Percentiles rank a stretch among this genome's conserved stretches.
Evolutionary conservation across 1,140 invertebrate genomes (phyloP).

Genomic region (Aphidius ervi): DNA sequence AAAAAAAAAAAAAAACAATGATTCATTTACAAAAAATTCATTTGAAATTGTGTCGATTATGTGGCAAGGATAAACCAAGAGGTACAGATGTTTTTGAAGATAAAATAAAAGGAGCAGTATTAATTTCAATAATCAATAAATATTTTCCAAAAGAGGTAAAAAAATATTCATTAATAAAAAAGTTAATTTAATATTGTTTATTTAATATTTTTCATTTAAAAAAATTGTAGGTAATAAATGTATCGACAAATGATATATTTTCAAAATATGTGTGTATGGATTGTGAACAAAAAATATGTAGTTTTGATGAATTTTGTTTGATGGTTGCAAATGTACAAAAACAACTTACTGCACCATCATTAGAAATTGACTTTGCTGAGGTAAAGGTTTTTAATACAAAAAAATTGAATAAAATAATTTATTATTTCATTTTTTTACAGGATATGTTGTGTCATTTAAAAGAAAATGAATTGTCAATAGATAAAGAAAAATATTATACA

Average conservation of each 20-base stretch:
- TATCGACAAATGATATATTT: conserved; percentile 38
- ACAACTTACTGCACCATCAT: conserved; percentile 37
- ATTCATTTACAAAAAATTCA: conserved; percentile 40
- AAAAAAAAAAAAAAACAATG: conserved; percentile 25
- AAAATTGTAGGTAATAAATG: conserved; percentile 38
- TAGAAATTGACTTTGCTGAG: conserved; percentile 47
- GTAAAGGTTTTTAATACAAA: conserved; percentile 25
- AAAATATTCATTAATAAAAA: conserved; percentile 4
- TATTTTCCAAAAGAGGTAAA: conserved; percentile 46
- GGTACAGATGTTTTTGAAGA: conserved; percentile 45
- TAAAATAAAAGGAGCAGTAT: conserved; percentile 41
- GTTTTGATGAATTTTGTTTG: conserved; percentile 45
- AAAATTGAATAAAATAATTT: neutral
- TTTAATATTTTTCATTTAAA: neutral
- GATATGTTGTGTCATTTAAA: conserved; percentile 44
- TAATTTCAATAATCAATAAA: conserved; percentile 46
- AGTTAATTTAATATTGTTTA: conserved; percentile 7
- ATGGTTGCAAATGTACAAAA: conserved; percentile 48
- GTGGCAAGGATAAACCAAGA: conserved; percentile 44
- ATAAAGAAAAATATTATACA: conserved; percentile 24
- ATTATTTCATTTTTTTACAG: conserved; percentile 23
- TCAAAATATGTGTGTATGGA: conserved; percentile 46
- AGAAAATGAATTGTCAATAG: conserved; percentile 30
- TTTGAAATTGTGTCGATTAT: conserved; percentile 42
- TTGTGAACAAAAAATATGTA: conserved; percentile 44